These are phyloP conservation scores for Aurelia coerulea DNA, from an alignment of 30 jellyfish, hydroid and myxozoan genomes.

Conservation along the genomic window DNA sequence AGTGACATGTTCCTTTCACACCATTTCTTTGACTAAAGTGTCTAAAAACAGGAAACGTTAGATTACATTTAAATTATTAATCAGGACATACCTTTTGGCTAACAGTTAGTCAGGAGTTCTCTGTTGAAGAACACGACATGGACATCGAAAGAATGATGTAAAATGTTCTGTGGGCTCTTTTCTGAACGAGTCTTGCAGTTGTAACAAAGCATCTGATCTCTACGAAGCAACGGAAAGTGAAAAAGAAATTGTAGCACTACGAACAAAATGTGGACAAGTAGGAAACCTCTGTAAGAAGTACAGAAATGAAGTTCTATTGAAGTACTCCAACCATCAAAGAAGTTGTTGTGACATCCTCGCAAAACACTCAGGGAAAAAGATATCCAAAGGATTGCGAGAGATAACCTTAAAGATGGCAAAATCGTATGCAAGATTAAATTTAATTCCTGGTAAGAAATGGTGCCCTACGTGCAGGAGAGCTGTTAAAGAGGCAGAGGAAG, in stretches of 20 bases:
- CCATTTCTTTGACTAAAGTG: no score
- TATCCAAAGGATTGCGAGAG: neutral
- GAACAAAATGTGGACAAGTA: neutral
- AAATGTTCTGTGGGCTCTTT: neutral
- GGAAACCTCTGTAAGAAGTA: neutral
- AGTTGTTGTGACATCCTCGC: neutral
- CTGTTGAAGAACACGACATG: no score
- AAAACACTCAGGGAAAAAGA: neutral
- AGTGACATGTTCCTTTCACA: no score
- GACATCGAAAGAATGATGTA: neutral
- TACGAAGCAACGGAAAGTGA: neutral
- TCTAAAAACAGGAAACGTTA: no score
- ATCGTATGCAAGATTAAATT: neutral
- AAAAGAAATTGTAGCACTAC: neutral
- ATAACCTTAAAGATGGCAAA: neutral
- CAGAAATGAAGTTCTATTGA: neutral
- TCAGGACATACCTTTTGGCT: no score
- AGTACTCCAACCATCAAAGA: neutral
- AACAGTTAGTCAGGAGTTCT: no score
- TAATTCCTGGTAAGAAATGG: conserved; percentile 3
- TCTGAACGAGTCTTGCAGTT: conserved; percentile 5
- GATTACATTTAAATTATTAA: no score
- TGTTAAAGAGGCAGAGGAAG: no score
- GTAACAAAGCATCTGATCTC: neutral
- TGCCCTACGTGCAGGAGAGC: neutral